Base-by-base conservation (phyloP, 2,113 vertebrate species). In the Apteryx mantelli region DNA sequence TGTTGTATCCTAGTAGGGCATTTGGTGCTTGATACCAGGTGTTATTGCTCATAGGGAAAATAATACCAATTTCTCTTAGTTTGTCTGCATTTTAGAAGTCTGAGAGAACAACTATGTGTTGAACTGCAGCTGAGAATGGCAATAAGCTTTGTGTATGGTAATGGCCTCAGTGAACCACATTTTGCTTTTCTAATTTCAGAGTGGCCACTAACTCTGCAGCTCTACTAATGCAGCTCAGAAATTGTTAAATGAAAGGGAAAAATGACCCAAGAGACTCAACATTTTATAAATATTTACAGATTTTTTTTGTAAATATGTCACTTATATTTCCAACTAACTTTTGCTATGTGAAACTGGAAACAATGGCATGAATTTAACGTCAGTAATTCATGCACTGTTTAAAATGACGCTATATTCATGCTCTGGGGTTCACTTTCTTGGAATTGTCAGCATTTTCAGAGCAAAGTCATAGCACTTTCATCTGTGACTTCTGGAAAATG, bases 401-500 rank as follows among this genome's bases (percentile, higher is more conserved):
- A 64, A 89, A 96, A 50, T 32, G 48, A 64, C 40, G 28, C 69
- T 87, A 40, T 46, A 38, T 90, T 96, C 44, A 13, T 84, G 74
- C 87, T 92, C 65, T 94, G 75, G 79, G 86, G 46, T 93, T 97
- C 56, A 7, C 55, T 38, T 91, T 95, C 60, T 94, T 97, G 95
- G 68, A 97, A 90, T 68, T 97, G 60, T 95, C 71, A n/a, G 42
- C 86, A 76, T 96, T 95, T 79, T 96, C 90, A 96, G 94, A 93
- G 95, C 91, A 97, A 97, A 98, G 76, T 89, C 52, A 15, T 78
- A 86, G 64, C 42, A 30, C 86, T 97, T 97, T 97, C 83, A 95
- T 97, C 95, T 97, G 80, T 92, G 86, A 96, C 93, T 96, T 96
- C 88, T 90, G 91, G 89, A 89, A 97, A 96, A 95, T 75, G 1